Conservation (phyloP, 2,888 invertebrate genomes). For the Platypus cylindrus region DNA sequence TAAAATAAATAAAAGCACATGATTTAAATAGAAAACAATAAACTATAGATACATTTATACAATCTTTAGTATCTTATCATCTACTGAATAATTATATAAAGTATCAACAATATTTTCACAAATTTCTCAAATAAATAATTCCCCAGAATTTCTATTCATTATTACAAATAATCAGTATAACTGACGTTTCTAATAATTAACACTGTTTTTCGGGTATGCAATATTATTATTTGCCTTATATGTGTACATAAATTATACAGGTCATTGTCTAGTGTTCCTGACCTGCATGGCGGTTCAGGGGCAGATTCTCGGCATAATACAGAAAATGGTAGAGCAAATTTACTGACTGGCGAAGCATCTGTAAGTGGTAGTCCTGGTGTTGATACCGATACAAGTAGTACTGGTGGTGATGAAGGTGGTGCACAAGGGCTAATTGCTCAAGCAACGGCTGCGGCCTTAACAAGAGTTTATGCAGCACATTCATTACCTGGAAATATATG, state of each 20-base stretch:
- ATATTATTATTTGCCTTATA: too few relatives aligned
- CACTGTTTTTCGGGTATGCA: slow-evolving; percentile 5
- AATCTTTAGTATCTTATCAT: too few relatives aligned
- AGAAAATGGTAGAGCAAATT: slow-evolving; percentile 13
- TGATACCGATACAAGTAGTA: slow-evolving; percentile 50
- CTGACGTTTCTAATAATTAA: too few relatives aligned
- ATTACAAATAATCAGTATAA: too few relatives aligned
- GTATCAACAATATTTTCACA: too few relatives aligned
- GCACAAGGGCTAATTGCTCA: slow-evolving; percentile 31
- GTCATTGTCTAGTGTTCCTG: slow-evolving; percentile 72
- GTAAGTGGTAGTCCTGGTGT: slow-evolving; percentile 38
- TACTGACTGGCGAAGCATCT: slow-evolving; percentile 11
- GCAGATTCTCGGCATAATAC: slow-evolving; percentile 9
- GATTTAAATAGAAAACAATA: too few relatives aligned
- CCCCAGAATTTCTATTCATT: too few relatives aligned
- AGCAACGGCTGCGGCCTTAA: slow-evolving; percentile 46
- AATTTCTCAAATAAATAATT: too few relatives aligned
- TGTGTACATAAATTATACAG: too few relatives aligned
- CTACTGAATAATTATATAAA: too few relatives aligned
- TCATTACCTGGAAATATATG: slow-evolving; percentile 86
- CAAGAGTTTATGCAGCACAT: slow-evolving; percentile 76
- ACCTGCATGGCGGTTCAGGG: slow-evolving; percentile 39
- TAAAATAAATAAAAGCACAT: too few relatives aligned
- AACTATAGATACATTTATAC: too few relatives aligned
- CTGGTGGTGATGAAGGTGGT: slow-evolving; percentile 52